Conservation (phyloP, 2,113 vertebrate species). For the Scomber scombrus region DNA sequence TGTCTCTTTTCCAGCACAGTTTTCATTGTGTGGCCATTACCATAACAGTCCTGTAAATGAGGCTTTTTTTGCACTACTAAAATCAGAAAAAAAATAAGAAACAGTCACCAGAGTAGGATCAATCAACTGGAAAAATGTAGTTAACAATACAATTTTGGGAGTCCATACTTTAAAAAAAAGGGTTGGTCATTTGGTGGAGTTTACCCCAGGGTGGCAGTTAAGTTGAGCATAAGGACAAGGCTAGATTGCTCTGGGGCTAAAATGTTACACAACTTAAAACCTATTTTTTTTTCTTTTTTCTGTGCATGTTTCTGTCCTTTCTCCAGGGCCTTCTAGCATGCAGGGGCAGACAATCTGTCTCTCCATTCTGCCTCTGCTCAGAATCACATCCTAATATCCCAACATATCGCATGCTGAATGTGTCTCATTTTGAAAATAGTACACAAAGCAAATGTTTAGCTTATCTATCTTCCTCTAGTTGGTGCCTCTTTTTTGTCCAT, state of each 20-base stretch:
- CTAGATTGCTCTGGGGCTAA: constrained; percentile 23
- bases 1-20: neutral
- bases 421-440: neutral
- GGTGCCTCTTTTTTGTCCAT: neutral
- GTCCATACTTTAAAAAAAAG: neutral
- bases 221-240: constrained; percentile 46
- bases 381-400: constrained; percentile 13
- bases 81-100: neutral
- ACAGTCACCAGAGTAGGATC: neutral
- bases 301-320: constrained; percentile 29
- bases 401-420: constrained; percentile 14
- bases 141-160: neutral
- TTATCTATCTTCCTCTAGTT: neutral
- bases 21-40: too few species aligned
- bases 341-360: constrained; percentile 53
- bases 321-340: constrained; percentile 30
- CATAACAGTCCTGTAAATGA: too few species aligned
- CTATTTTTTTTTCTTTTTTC: constrained; percentile 1
- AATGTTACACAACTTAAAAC: constrained; percentile 49
- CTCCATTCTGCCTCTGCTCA: constrained; percentile 42
- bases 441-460: neutral
- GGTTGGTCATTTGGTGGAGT: constrained; percentile 32
- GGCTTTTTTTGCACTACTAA: too few species aligned
- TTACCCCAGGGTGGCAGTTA: constrained; percentile 22
- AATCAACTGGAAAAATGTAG: neutral